A percentile compares a stretch with the other conserved stretches of the same genome.
Evolutionary conservation across 2,113 vertebrate genomes (phyloP).

Genomic region (Pachypanchax playfairii): DNA sequence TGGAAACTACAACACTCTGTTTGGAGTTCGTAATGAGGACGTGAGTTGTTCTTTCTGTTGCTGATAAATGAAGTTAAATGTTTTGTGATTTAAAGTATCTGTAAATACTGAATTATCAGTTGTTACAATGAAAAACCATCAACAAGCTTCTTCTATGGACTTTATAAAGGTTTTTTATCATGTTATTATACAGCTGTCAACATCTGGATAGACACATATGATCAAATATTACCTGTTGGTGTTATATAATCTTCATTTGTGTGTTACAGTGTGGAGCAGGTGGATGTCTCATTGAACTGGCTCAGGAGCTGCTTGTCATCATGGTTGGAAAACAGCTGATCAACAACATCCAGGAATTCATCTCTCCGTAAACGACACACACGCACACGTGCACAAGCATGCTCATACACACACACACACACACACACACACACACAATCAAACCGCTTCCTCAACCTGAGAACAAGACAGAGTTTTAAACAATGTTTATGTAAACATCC

Average conservation of each 20-base stretch:
- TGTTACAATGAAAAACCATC: no score
- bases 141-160: no score
- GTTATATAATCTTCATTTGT: neutral
- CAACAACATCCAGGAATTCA: slow-evolving; percentile 81
- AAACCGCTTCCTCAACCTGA: no score
- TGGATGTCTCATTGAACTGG: slow-evolving; percentile 78
- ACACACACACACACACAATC: neutral
- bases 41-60: slow-evolving; percentile 66
- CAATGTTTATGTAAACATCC: no score
- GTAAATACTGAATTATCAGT: neutral
- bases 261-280: slow-evolving; percentile 70
- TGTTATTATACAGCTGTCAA: neutral
- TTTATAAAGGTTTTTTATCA: no score
- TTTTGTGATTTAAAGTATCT: no score
- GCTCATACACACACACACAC: neutral
- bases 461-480: no score
- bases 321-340: slow-evolving; percentile 83
- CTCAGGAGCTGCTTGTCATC: slow-evolving; percentile 83
- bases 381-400: neutral
- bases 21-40: slow-evolving; percentile 82
- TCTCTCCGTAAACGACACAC: slow-evolving; percentile 69
- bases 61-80: neutral
- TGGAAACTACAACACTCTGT: slow-evolving; percentile 77
- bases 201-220: no score
- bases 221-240: neutral